Conservation (phyloP, 2,888 invertebrate species). For the Copidosoma aretas region DNA sequence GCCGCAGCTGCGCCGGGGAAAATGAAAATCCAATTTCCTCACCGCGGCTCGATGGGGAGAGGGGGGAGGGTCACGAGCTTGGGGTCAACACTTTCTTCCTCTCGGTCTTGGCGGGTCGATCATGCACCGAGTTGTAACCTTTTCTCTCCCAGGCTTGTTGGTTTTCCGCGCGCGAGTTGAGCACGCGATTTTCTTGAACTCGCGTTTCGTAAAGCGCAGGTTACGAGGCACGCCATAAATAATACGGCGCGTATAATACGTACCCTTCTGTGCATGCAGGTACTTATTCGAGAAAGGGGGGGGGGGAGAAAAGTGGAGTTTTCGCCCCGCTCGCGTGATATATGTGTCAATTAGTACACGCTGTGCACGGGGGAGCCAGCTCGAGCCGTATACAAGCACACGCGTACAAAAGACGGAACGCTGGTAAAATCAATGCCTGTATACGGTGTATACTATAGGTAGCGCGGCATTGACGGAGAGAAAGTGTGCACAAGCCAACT, state of each 20-base stretch:
- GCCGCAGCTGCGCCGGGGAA: no score
- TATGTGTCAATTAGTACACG: constrained; percentile 21
- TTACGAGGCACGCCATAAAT: no score
- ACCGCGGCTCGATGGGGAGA: constrained; percentile 22
- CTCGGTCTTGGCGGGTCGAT: not conserved
- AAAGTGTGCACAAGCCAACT: not conserved
- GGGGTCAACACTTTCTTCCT: constrained; percentile 33
- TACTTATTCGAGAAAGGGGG: no score
- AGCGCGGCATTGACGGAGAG: not conserved
- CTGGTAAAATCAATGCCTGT: no score
- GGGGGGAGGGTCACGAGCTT: constrained; percentile 1
- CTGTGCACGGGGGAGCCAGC: no score
- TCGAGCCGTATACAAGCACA: no score
- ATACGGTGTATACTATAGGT: no score
- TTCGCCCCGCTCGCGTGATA: constrained; percentile 2
- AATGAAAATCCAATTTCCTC: constrained; percentile 32
- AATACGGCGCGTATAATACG: no score
- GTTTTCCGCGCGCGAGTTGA: not conserved
- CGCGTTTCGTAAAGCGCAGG: no score
- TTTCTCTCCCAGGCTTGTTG: constrained; percentile 3
- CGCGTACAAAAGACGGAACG: no score
- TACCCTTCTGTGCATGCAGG: no score
- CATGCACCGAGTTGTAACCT: no score
- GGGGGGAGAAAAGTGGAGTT: constrained; percentile 2
- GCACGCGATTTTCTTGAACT: not conserved